Percentiles rank a stretch among this genome's conserved stretches.
These are phyloP conservation scores for Nothura maculosa DNA, from an alignment of 2,797 vertebrate genomes.

Conservation along the genomic window DNA sequence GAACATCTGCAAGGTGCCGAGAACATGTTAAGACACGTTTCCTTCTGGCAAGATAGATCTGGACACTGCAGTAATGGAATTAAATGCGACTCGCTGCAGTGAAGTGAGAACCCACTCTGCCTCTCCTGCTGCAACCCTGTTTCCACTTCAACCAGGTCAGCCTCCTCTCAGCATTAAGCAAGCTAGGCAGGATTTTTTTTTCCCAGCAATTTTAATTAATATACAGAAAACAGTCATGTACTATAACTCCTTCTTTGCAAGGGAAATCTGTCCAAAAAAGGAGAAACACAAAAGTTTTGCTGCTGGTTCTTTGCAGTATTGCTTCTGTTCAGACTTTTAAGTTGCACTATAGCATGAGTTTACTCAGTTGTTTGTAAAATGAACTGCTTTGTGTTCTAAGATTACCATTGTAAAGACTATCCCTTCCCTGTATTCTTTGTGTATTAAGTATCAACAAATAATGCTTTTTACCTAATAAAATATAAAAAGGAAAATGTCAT, in stretches of 20 bases:
- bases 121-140: neutral
- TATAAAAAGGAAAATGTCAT: constrained; percentile 3
- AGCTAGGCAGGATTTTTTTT: neutral
- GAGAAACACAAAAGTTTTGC: constrained; percentile 37
- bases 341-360: constrained; percentile 75
- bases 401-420: constrained; percentile 71
- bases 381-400: constrained; percentile 63
- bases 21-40: neutral
- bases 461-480: constrained; percentile 67
- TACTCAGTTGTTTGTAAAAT: constrained; percentile 59
- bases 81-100: neutral
- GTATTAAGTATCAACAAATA: constrained; percentile 71
- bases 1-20: constrained; percentile 32
- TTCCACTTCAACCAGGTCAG: neutral
- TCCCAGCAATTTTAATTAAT: constrained; percentile 4
- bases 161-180: neutral
- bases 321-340: constrained; percentile 60
- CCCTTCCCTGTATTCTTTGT: constrained; percentile 68
- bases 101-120: neutral
- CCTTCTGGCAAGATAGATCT: neutral
- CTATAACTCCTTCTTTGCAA: constrained; percentile 68
- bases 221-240: constrained; percentile 19
- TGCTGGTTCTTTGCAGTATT: constrained; percentile 39
- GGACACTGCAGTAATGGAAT: neutral
- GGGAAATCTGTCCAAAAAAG: constrained; percentile 18